Evolutionary conservation across 1,140 invertebrate genomes (phyloP), one percentile per base, ranked within the genome.

Genomic region (Atta colombica): DNA sequence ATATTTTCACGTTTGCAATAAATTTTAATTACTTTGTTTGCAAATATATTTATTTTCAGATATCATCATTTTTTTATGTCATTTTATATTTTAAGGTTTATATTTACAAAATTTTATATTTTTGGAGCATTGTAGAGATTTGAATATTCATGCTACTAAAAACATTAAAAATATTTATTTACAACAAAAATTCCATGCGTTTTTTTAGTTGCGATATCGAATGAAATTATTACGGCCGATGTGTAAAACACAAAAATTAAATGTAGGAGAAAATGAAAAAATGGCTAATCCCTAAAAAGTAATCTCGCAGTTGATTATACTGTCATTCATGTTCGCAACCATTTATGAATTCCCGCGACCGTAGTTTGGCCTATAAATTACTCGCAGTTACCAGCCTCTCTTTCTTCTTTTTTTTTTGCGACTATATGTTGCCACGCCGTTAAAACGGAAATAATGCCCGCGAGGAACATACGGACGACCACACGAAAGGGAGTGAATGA

Each of bases 401-500:
- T 74, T 51, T 16, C 14, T 78, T 51, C 5, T 21, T 21, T 66
- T 81, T 39, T 71, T 60, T 82, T 60, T 35, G 53, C 28, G 39
- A 61, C 68, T 58, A 14, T 58, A 84, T 45, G 69, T 75, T 55
- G 69, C 49, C 51, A 77, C 28, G 55, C 51, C 53, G 69, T 88
- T 88, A 85, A 71, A 77, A 39, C 65, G 78, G 66, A 88, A 89
- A 88, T 85, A 88, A 88, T 85, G 81, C 77, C 71, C 65, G 35
- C 25, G 55, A 72, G 72, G 49, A 66, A 85, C 74, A 55, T 60
- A 85, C 82, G 49, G 77, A 80, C 53, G 49, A 51, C 31, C 80
- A 51, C 63, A 35, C 72, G 45, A 85, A 69, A 71, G 77, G 65
- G 77, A 69, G 77, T 61, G 77, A 69, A 81, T 45, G 53, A 61